A percentile compares a stretch with the other conserved stretches of the same genome.
phyloP scores from a whole-genome alignment of 2,888 invertebrate species.

The Hesperia comma region DNA sequence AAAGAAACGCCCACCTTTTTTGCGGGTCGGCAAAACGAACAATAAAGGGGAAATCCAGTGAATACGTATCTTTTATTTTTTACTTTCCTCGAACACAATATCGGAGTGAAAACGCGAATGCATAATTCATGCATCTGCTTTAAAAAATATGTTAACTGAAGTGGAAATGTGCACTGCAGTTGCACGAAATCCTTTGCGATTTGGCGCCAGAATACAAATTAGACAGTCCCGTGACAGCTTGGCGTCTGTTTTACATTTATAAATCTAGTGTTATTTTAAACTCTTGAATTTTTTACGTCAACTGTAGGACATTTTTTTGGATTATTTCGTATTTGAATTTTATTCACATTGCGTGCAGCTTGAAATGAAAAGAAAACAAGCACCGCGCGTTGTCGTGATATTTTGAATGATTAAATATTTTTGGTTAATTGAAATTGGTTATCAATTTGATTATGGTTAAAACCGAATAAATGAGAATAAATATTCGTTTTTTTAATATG shows the following conservation, averaged over 20 bases:
- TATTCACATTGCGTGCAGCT: not conserved
- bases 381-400: not conserved
- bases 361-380: constrained; percentile 4
- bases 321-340: not conserved
- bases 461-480: not conserved
- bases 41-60: not conserved
- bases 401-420: no score
- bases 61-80: constrained; percentile 11
- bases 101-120: constrained; percentile 31
- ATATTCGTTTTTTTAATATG: no score
- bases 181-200: constrained; percentile 33
- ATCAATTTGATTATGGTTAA: not conserved
- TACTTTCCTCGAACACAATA: constrained; percentile 22
- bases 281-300: not conserved
- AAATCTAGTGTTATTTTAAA: constrained; percentile 19
- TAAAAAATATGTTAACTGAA: constrained; percentile 36
- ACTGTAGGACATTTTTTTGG: not conserved
- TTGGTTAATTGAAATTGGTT: no score
- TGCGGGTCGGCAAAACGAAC: constrained; percentile 1
- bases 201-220: constrained; percentile 34
- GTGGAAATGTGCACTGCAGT: constrained; percentile 36
- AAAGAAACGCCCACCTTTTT: constrained; percentile 3
- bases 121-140: constrained; percentile 32
- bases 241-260: constrained; percentile 11
- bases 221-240: constrained; percentile 28